A percentile compares a stretch with the other conserved stretches of the same genome.
phyloP scores from a whole-genome alignment of 2,888 invertebrate species.

The Epirrhoe alternata region DNA sequence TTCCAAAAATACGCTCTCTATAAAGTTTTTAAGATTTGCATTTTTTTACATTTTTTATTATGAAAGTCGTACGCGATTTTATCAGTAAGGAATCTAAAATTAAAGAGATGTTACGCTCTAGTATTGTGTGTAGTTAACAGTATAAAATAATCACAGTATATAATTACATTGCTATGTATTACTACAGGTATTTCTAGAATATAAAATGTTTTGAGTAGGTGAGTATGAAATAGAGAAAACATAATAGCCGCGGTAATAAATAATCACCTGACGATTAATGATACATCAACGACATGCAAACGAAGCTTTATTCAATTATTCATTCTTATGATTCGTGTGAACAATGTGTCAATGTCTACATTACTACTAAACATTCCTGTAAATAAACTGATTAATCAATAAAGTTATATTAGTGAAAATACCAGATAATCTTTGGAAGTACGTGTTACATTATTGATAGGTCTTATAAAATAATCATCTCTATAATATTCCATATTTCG shows the following conservation, averaged over 20 bases:
- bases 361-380: constrained; percentile 68
- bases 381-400: constrained; percentile 55
- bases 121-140: constrained; percentile 4
- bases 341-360: constrained; percentile 31
- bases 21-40: constrained; percentile 14
- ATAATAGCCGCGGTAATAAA: not conserved
- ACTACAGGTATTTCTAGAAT: constrained; percentile 25
- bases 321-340: constrained; percentile 34
- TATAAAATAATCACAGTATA: constrained; percentile 4
- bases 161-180: constrained; percentile 1
- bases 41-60: constrained; percentile 28
- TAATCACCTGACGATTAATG: not conserved
- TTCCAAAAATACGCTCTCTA: constrained; percentile 30
- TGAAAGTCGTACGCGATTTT: constrained; percentile 5
- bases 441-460: constrained; percentile 26
- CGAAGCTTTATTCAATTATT: constrained; percentile 30
- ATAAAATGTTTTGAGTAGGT: constrained; percentile 1
- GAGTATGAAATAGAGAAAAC: constrained; percentile 5
- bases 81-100: constrained; percentile 7
- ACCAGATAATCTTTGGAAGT: constrained; percentile 35
- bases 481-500: constrained; percentile 26
- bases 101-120: not conserved
- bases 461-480: constrained; percentile 14
- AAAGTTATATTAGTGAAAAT: constrained; percentile 44
- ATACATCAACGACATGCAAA: constrained; percentile 27